Evolutionary conservation across 1,140 invertebrate genomes (phyloP), one percentile per base, ranked within the genome.

Genomic region (Phthorimaea operculella): DNA sequence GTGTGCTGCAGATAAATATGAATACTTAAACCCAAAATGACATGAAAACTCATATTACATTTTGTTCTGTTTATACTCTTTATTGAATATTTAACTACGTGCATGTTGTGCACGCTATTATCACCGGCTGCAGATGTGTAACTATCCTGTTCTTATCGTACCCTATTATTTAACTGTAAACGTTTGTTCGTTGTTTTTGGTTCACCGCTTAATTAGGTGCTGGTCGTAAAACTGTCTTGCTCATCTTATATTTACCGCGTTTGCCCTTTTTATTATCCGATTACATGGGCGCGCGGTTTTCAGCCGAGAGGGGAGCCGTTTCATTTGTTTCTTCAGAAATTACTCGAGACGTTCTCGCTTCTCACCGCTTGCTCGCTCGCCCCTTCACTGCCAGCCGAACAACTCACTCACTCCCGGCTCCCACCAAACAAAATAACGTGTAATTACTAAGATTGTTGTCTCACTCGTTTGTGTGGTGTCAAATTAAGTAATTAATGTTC

Each of bases 221-320:
- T 72, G 77, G 72, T 85, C 82, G 82, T 85, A 85, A 85, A 85
- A 85, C 82, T 85, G 82, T 85, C 82, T 85, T 83, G 79, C 82
- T 85, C 82, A 83, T 85, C 82, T 83, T 80, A 83, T 85, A 85
- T 85, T 85, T 85, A 85, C 79, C 82, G 79, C 78, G 79, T 85
- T 85, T 82, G 82, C 82, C 82, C 82, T 85, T 85, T 85, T 85
- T 85, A 85, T 83, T 85, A 85, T 83, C 77, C 82, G 82, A 85
- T 85, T 83, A 85, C 82, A 76, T 78, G 77, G 77, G 82, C 61
- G 74, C 76, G 77, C 76, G 71, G 75, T 83, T 80, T 69, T 66
- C 71, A 65, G 63, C 67, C 68, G 77, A 74, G 77, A 82, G 75
- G 82, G 82, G 82, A 85, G 75, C 72, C 49, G 71, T 82, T 85